Percentiles rank a stretch among this genome's conserved stretches.
These are phyloP conservation scores for Calameuta idolon DNA, from an alignment of 2,888 invertebrate species.

Conservation along the genomic window DNA sequence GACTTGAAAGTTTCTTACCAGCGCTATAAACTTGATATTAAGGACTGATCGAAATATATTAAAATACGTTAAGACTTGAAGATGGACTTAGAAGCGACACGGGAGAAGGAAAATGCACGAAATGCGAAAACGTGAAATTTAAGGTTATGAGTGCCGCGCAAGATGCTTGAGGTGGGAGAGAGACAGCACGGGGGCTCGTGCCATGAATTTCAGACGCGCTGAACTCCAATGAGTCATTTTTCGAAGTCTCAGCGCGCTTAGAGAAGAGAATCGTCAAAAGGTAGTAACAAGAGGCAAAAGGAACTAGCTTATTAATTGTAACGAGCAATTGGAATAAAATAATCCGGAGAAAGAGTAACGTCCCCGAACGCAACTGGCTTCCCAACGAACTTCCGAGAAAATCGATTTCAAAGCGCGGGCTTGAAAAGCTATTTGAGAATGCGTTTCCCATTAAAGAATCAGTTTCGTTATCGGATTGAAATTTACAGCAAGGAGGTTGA, in stretches of 20 bases:
- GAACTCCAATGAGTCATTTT: not conserved
- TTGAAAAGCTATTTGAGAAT: not conserved
- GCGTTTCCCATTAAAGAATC: not conserved
- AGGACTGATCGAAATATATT: not conserved
- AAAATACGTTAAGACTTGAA: not conserved
- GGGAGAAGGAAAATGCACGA: too few species aligned
- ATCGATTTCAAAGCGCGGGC: not conserved
- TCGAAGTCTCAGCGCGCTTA: not conserved
- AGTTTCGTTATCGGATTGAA: not conserved
- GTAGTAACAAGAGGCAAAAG: not conserved
- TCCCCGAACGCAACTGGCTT: not conserved
- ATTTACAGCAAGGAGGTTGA: not conserved
- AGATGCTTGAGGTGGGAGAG: not conserved
- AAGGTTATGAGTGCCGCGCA: not conserved
- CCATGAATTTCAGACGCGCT: not conserved
- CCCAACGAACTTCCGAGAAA: not conserved
- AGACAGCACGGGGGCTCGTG: not conserved
- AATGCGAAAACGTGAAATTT: too few species aligned
- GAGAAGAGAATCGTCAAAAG: not conserved
- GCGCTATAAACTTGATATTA: slow-evolving; percentile 8
- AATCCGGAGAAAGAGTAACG: not conserved
- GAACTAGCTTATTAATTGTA: not conserved
- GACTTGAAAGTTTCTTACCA: not conserved
- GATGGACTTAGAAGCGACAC: not conserved
- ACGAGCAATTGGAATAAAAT: not conserved